A percentile compares a stretch with the other conserved stretches of the same genome.
Conservation (phyloP, 2,113 vertebrate species). For the Bagarius yarrelli region DNA sequence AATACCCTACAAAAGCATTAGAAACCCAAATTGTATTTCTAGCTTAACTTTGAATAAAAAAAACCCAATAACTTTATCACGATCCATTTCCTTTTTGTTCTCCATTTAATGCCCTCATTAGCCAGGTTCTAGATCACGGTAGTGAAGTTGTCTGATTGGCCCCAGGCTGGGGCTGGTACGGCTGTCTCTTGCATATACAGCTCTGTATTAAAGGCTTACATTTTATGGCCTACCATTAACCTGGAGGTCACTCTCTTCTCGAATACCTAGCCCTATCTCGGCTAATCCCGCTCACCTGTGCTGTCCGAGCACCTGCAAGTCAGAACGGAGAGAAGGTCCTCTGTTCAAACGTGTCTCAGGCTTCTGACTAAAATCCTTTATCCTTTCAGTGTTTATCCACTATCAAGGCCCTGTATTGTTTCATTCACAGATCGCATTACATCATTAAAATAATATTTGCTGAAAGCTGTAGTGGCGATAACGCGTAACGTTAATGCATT, state of each 20-base stretch:
- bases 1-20: background rate
- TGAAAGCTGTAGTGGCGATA: slow-evolving; percentile 4
- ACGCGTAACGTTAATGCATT: background rate
- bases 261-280: slow-evolving; percentile 17
- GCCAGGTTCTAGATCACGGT: background rate
- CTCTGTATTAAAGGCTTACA: slow-evolving; percentile 43
- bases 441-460: slow-evolving; percentile 13
- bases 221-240: slow-evolving; percentile 43
- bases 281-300: slow-evolving; percentile 47
- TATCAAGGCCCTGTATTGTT: background rate
- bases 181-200: slow-evolving; percentile 33
- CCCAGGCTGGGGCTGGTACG: slow-evolving; percentile 42
- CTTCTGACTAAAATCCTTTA: background rate
- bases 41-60: background rate
- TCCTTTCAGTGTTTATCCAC: background rate
- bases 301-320: slow-evolving; percentile 7
- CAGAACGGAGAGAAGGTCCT: background rate
- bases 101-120: background rate
- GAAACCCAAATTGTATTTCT: background rate
- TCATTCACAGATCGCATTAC: slow-evolving; percentile 10
- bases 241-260: slow-evolving; percentile 17
- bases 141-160: slow-evolving; percentile 2
- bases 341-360: background rate
- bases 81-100: background rate
- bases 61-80: background rate